Base-by-base conservation (phyloP, 2,113 vertebrate species). In the Passer montanus region DNA sequence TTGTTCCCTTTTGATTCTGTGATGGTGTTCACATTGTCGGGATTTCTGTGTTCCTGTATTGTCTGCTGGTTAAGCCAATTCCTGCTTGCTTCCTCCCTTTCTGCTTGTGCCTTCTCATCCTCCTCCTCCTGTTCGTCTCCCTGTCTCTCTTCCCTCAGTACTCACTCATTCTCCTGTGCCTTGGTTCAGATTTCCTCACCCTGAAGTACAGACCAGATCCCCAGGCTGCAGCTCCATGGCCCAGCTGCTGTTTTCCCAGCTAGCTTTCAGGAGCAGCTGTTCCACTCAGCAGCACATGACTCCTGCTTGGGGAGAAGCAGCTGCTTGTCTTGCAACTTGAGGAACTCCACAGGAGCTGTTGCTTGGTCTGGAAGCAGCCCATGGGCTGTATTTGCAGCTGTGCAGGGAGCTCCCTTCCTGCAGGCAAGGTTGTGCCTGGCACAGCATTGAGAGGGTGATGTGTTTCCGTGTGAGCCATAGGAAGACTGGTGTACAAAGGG, bases 401-500 rank as follows among this genome's bases (percentile, higher is more conserved):
- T 47, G 16, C 30, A 82, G 66, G 30, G 28, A 8, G 8, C 27
- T 88, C 30, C 30, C 60, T 89, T 72, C 19, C 55, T 30, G 18
- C 13, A 28, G n/a, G 37, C 14, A 77, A 10, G 7, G 43, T 70
- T 11, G 8, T 82, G 47, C 47, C 55, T 75, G 47, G 50, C 24
- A 72, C 39, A 39, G 21, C 15, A 14, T 63, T 41, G 91, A 33
- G 39, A 39, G 39, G 19, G 33, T 67, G 33, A 16, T 33, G 15
- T 22, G 20, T 43, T 31, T 94, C 10, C 1, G 0, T 7, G 30
- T 20, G 11, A 87, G 41, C 49, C 14, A 2, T 2, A 35, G 33
- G 35, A 59, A 89, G 31, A 18, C 28, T n/a, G n/a, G 4, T 47
- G 22, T 60, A 15, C 41, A 22, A 10, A 67, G 35, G n/a, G 35